Evolutionary conservation across 2,113 vertebrate genomes (phyloP).

Genomic region (Proteles cristata): DNA sequence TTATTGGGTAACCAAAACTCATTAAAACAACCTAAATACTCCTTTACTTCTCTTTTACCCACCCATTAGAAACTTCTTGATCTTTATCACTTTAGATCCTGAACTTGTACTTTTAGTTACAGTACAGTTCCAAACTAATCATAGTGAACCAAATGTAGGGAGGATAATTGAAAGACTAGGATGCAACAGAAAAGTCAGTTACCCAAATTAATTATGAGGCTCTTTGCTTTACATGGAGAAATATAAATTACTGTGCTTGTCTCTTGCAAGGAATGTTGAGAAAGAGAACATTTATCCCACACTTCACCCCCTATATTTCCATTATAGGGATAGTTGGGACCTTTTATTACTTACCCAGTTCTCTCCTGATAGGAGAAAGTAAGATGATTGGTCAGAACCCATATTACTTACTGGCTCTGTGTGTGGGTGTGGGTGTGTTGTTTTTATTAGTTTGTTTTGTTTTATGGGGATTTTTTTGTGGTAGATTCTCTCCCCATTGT

Average conservation of each 20-base stretch:
- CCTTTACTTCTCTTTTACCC: not conserved
- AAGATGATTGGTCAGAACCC: not conserved
- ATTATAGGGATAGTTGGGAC: not conserved
- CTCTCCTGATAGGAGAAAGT: not conserved
- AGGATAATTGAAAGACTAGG: not conserved
- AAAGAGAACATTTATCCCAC: not conserved
- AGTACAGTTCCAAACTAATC: constrained; percentile 5
- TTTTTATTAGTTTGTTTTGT: not conserved
- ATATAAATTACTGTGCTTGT: not conserved
- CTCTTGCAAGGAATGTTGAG: not conserved
- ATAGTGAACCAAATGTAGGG: not conserved
- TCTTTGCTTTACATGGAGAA: constrained; percentile 9
- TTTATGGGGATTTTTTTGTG: not conserved
- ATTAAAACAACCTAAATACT: not conserved
- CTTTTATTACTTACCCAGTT: not conserved
- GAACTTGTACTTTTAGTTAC: not conserved
- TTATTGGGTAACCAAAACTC: not conserved
- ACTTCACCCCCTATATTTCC: not conserved
- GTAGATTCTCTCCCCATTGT: not conserved
- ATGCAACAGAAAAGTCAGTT: not conserved
- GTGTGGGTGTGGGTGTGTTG: too few relatives aligned
- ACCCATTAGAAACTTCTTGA: not conserved
- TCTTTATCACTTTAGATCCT: not conserved
- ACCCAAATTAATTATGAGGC: not conserved
- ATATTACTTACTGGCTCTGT: not conserved